Base-by-base conservation (phyloP, 1,140 invertebrate genomes). In the Carposina sasakii region DNA sequence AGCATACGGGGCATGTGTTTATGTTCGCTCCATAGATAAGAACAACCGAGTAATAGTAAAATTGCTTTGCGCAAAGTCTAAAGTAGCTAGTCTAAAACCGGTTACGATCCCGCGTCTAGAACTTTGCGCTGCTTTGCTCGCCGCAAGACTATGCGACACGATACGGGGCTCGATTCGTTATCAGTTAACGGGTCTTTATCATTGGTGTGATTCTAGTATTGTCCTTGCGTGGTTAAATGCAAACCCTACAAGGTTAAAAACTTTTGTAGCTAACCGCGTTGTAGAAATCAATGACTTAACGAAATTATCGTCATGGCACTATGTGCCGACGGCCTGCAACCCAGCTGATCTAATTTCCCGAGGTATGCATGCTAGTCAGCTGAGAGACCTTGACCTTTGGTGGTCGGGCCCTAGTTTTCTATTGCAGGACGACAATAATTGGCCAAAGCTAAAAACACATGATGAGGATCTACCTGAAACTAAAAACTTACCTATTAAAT, bases 211-310 rank as follows among this genome's bases (percentile, higher is more conserved):
- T 12, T 28, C 24, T 6, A 28, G 24, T 12, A 12, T 28, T 6
- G 24, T 28, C 24, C 24, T 28, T 6, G 24, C 24, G 12, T 28
- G 24, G 24, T 12, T 28, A 5, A 28, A 12, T 6, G 24, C 6
- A 5, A 28, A 12, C 24, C 22, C 22, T 13, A 10, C 36, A 3
- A 48, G 36, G 24, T 36, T 59, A 30, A 59, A 59, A 41, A 41
- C 40, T 22, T 59, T 55, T 41, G 45, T 42, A n/a, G 55, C 56
- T 21, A 31, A 58, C 34, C 41, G 57, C 1, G 20, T 50, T 12
- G 13, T 16, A 10, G 55, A 58, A 30, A 48, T 41, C 23, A 15
- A 8, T 2, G 48, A 59, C 20, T 9, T 21, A 8, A 39, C 36
- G 10, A 8, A 39, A 12, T 21, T 9, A 21, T 20, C 36, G 8